Evolutionary conservation across 92 coral and sea anemone species (phyloP), one percentile per base, ranked within the genome.

Genomic region (Umimayanthus kanabou): DNA sequence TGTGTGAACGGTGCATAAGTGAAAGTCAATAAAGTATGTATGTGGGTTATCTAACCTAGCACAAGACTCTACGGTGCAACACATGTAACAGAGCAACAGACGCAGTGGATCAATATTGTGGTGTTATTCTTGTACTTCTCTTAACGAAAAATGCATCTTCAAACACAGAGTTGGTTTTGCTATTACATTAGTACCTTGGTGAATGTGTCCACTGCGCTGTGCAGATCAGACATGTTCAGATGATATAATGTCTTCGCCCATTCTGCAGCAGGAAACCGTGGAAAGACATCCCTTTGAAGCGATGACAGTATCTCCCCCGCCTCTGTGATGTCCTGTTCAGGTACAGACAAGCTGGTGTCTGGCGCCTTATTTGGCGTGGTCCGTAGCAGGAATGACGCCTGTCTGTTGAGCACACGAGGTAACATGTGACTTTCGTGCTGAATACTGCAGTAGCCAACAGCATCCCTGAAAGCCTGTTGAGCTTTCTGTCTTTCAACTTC

Each of bases 301-400:
- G 61, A 67, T 28, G n/a, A 25, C 86, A 82, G 15, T 42, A 40
- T 25, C 13, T 42, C 76, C 2, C 76, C 25, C 53, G 77, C 86
- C 73, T 67, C 26, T 67, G 7, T 71, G 37, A 82, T 70, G 57
- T 82, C 73, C 11, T 57, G 28, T 74, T 29, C 67, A 3, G 81
- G 75, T 39, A 40, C 90, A 58, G 84, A 50, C 77, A 33, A 67
- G 85, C 22, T 86, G 67, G 70, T 74, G 80, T 80, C 88, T 58
- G 84, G 92, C 22, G 74, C 92, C 85, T 3, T 76, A 77, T 81
- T 89, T 75, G 57, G 75, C 53, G 57, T 88, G 92, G 30, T 86
- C 39, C 87, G 92, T 58, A 65, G 90, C 82, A 49, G 80, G 88
- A 74, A 80, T 45, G 87, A 86, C 28, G 71, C 80, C 57, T 65